These are phyloP conservation scores for Eutrigla gurnardus DNA, from an alignment of 2,797 vertebrate species.

Conservation along the genomic window DNA sequence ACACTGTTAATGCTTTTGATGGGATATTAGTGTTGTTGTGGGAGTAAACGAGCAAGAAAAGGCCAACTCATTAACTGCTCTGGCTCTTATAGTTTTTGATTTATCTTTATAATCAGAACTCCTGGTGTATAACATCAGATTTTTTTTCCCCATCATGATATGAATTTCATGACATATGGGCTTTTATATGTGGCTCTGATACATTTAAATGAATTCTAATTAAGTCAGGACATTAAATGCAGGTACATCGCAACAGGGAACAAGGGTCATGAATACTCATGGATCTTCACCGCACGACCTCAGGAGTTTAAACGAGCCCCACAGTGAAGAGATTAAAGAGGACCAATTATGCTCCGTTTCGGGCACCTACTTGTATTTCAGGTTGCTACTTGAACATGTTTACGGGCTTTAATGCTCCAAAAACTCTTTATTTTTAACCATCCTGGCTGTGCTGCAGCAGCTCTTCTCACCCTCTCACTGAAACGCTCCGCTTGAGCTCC, in stretches of 20 bases:
- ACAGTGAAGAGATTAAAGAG: background rate
- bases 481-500: background rate
- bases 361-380: no score
- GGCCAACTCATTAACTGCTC: slow-evolving; percentile 45
- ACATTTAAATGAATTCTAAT: slow-evolving; percentile 8
- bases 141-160: slow-evolving; percentile 4
- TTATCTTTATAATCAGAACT: slow-evolving; percentile 28
- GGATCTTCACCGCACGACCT: background rate
- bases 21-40: slow-evolving; percentile 17
- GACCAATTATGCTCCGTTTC: no score
- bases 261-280: background rate
- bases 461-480: background rate
- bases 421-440: no score
- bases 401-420: no score
- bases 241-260: slow-evolving; percentile 1
- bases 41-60: slow-evolving; percentile 45
- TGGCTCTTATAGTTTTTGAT: slow-evolving; percentile 26
- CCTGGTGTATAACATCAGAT: background rate
- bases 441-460: background rate
- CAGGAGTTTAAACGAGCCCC: slow-evolving; percentile 7
- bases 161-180: slow-evolving; percentile 4
- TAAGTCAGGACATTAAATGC: slow-evolving; percentile 11
- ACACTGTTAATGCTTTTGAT: slow-evolving; percentile 4
- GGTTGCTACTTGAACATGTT: no score
- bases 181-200: slow-evolving; percentile 9